Evolutionary conservation across 2,113 vertebrate genomes (phyloP).

Genomic region (Pygoscelis antarcticus): DNA sequence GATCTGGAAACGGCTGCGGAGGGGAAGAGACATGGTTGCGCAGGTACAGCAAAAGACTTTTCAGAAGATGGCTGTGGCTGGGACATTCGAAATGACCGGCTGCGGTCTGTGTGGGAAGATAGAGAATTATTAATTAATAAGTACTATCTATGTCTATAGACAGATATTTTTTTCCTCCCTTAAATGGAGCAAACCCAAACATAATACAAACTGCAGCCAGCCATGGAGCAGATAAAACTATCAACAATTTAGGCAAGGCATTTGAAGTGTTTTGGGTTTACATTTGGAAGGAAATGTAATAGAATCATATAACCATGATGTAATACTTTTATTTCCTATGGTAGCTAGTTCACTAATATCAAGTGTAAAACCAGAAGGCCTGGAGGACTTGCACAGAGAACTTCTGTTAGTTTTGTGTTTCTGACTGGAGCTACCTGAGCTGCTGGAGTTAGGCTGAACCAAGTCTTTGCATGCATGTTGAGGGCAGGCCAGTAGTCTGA

Average conservation of each 20-base stretch:
- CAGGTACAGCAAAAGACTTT: background rate
- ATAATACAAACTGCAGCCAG: background rate
- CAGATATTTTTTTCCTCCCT: background rate
- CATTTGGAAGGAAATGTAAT: background rate
- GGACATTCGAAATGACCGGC: background rate
- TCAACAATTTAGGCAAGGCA: background rate
- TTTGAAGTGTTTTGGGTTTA: background rate
- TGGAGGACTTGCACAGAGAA: background rate
- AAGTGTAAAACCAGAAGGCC: background rate
- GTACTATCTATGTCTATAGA: background rate
- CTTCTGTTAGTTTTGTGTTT: background rate
- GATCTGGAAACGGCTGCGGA: background rate
- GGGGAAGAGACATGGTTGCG: accelerated
- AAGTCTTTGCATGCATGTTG: background rate
- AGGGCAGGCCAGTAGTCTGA: background rate
- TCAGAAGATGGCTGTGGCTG: background rate
- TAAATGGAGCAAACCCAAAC: background rate
- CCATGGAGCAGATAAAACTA: background rate
- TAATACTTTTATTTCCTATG: background rate
- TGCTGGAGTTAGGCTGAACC: background rate
- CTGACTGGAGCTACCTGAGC: background rate
- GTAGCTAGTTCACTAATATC: no score
- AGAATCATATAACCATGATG: background rate
- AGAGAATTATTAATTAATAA: background rate
- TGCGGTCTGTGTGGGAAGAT: background rate